Percentiles rank a stretch among this genome's conserved stretches.
Evolutionary conservation across 2,113 vertebrate species (phyloP).

Genomic region (Maccullochella peelii): DNA sequence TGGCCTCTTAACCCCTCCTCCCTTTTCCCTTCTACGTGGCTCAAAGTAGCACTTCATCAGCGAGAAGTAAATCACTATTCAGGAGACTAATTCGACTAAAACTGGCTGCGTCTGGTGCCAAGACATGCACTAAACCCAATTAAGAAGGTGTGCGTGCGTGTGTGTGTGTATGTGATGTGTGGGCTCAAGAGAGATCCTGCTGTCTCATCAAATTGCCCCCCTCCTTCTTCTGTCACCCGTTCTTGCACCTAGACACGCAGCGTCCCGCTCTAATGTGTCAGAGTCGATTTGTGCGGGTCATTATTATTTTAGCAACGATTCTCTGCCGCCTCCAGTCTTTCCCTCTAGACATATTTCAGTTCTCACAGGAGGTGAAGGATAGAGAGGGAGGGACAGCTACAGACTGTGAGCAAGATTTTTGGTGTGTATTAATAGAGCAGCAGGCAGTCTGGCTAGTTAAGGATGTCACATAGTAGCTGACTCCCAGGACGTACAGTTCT

Average conservation of each 20-base stretch:
- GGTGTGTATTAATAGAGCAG: slow-evolving; percentile 33
- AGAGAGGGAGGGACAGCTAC: background rate
- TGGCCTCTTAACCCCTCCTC: slow-evolving; percentile 38
- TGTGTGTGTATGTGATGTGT: slow-evolving; percentile 37
- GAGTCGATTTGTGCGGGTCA: slow-evolving; percentile 64
- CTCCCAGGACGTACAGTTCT: background rate
- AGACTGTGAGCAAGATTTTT: slow-evolving; percentile 7
- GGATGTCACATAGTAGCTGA: background rate
- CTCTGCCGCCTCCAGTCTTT: slow-evolving; percentile 4
- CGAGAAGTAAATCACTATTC: slow-evolving; percentile 77
- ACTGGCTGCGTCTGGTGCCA: slow-evolving; percentile 66
- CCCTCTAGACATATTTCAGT: slow-evolving; percentile 38
- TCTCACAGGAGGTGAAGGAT: slow-evolving; percentile 15
- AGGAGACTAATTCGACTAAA: slow-evolving; percentile 80
- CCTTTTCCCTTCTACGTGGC: slow-evolving; percentile 13
- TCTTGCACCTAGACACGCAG: slow-evolving; percentile 35
- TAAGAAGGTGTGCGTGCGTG: slow-evolving; percentile 62
- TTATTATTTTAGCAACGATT: slow-evolving; percentile 78
- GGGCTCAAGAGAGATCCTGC: slow-evolving; percentile 63
- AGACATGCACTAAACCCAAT: slow-evolving; percentile 81
- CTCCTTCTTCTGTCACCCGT: background rate
- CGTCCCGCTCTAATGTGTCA: slow-evolving; percentile 61
- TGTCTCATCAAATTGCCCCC: slow-evolving; percentile 74
- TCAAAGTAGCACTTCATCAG: slow-evolving; percentile 61
- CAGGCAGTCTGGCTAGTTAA: slow-evolving; percentile 5